Evolutionary conservation across 2,113 vertebrate species (phyloP).

Genomic region (Nerophis lumbriciformis): DNA sequence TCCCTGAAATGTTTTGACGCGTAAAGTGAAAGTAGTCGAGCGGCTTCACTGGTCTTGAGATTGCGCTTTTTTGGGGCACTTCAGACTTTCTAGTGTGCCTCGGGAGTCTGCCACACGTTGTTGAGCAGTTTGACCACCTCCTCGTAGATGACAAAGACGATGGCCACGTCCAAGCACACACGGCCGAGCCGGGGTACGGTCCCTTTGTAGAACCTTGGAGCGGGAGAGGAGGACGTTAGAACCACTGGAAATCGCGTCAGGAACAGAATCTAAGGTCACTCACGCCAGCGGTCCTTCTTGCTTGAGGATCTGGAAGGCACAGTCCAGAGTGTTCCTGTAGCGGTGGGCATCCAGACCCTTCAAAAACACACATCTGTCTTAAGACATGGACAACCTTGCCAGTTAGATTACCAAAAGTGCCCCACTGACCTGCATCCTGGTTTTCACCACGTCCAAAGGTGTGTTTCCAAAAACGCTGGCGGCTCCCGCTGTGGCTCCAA

Average conservation of each 20-base stretch:
- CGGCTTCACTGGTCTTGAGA: not conserved
- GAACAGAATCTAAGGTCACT: slow-evolving; percentile 32
- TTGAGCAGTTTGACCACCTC: slow-evolving; percentile 73
- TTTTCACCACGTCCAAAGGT: slow-evolving; percentile 80
- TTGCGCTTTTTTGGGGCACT: slow-evolving; percentile 1
- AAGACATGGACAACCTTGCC: not conserved
- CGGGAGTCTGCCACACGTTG: slow-evolving; percentile 71
- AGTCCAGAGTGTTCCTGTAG: slow-evolving; percentile 77
- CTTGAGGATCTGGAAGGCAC: slow-evolving; percentile 78
- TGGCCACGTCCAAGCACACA: slow-evolving; percentile 70
- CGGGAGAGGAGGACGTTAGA: not conserved
- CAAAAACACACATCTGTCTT: not conserved
- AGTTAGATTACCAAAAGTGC: not conserved
- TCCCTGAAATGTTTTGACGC: too few relatives aligned
- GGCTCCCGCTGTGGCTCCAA: slow-evolving; percentile 75
- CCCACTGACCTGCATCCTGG: slow-evolving; percentile 75
- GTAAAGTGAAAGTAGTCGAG: too few relatives aligned
- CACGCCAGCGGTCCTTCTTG: slow-evolving; percentile 77
- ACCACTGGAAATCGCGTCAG: too few relatives aligned
- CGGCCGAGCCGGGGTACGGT: slow-evolving; percentile 66
- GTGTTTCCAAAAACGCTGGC: slow-evolving; percentile 80
- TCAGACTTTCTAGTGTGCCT: slow-evolving; percentile 13
- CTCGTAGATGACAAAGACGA: slow-evolving; percentile 73
- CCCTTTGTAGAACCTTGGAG: slow-evolving; percentile 73
- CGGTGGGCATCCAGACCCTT: slow-evolving; percentile 77